Conservation (phyloP, 2,113 vertebrate genomes). For the Cinclus cinclus region DNA sequence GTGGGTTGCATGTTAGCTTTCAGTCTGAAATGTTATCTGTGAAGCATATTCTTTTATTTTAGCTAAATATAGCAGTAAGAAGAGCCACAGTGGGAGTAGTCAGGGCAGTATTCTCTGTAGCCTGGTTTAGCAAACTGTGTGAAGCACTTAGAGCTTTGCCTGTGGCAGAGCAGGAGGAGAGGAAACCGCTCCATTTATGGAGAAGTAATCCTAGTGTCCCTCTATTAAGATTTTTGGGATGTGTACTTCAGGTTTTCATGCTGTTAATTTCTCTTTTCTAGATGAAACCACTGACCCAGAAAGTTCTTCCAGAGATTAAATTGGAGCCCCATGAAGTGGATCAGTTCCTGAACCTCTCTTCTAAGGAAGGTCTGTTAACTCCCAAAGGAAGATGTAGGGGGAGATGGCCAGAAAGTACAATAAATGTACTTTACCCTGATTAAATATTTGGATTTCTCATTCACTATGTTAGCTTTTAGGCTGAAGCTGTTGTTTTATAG, state of each 20-base stretch:
- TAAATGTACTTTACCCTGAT: neutral
- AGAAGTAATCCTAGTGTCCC: neutral
- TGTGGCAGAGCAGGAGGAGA: neutral
- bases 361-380: slow-evolving; percentile 83
- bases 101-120: slow-evolving; percentile 8
- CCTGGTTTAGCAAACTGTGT: neutral
- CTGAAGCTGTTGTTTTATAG: slow-evolving; percentile 3
- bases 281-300: slow-evolving; percentile 83
- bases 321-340: slow-evolving; percentile 98
- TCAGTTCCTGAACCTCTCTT: slow-evolving; percentile 94
- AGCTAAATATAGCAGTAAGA: slow-evolving; percentile 51
- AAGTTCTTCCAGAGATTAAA: slow-evolving; percentile 88
- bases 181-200: neutral
- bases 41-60: slow-evolving; percentile 53
- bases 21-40: slow-evolving; percentile 62
- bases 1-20: slow-evolving; percentile 48
- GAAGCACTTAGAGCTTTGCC: slow-evolving; percentile 26
- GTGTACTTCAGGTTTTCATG: neutral
- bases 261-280: slow-evolving; percentile 61
- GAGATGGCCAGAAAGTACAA: neutral
- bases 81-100: slow-evolving; percentile 8
- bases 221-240: neutral
- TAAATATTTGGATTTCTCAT: slow-evolving; percentile 6
- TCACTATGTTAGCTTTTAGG: neutral
- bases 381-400: neutral